Base-by-base conservation (phyloP, 2,797 vertebrate species). In the Eulemur coronatus region DNA sequence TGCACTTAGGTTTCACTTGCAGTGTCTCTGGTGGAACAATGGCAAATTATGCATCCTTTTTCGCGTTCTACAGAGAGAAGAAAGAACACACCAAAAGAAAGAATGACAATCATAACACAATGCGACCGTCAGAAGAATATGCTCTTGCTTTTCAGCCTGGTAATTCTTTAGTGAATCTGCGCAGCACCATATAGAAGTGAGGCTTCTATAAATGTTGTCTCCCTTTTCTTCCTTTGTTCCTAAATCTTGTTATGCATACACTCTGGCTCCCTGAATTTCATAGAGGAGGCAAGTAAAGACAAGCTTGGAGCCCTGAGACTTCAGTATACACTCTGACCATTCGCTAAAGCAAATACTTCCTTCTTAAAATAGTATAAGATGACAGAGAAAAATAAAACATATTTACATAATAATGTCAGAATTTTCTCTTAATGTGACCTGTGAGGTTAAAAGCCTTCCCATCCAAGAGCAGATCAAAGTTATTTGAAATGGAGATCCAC, bases 381-480 rank as follows among this genome's bases (percentile, higher is more conserved):
- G 63, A 30, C 84, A 86, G 35, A 78, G 35, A 22, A 63, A 91
- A 91, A 41, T 18, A 91, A 81, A 96, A 33, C 4, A 1, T n/a
- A 87, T 76, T 95, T 96, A 70, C 65, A 90, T 89, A 84, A 70
- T 76, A 82, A 94, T 82, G 46, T 89, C 84, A 81, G 50, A n/a
- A 91, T 84, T 81, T 92, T 72, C 70, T 84, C 35, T 67, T 90
- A 48, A 57, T 24, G 72, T 80, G 73, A 81, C 87, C 65, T 35
- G 2, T n/a, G 26, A 84, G 80, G 87, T 91, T 89, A 97, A 94
- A 97, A 95, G 67, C 84, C 73, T 95, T 96, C 63, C 52, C 70
- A 88, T 76, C 80, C n/a, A 43, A 50, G 43, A 90, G 82, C 26
- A 94, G 41, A 78, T 91, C 41, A 89, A 69, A 90, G 84, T 63